These are phyloP conservation scores for Erinaceus europaeus DNA, from an alignment of 2,113 vertebrate species.

Conservation along the genomic window DNA sequence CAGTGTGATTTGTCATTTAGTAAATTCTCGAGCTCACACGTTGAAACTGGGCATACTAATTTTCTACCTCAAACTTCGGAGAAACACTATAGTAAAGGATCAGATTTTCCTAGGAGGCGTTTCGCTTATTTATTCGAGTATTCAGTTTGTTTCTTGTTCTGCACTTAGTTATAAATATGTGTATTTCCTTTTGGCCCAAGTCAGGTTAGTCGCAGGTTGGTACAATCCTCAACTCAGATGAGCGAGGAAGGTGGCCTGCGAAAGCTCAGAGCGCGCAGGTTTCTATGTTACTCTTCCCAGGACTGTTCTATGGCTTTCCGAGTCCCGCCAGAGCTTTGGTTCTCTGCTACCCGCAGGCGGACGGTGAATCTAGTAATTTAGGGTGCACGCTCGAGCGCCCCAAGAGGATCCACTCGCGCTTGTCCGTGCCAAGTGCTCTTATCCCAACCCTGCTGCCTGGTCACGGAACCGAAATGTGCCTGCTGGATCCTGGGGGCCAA, in stretches of 20 bases:
- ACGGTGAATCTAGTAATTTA: not conserved
- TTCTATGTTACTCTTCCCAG: not conserved
- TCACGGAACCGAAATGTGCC: not conserved
- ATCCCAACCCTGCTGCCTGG: accelerated
- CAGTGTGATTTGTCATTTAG: not conserved
- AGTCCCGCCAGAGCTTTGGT: not conserved
- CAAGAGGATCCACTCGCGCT: accelerated
- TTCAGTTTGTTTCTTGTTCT: not conserved
- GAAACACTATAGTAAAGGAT: not conserved
- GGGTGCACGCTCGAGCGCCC: not conserved
- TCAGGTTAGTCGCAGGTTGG: too few relatives aligned
- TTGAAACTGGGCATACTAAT: too few relatives aligned
- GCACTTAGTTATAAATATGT: not conserved
- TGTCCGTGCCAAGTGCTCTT: accelerated
- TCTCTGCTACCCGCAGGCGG: too few relatives aligned
- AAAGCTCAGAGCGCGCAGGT: not conserved
- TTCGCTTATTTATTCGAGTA: not conserved
- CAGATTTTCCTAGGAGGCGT: not conserved
- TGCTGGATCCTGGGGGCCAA: accelerated
- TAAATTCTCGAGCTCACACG: not conserved
- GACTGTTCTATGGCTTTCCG: accelerated
- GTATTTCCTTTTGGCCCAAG: not conserved
- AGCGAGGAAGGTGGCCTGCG: accelerated
- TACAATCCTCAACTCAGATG: not conserved
- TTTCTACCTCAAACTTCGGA: not conserved